Conservation (phyloP, 2,113 vertebrate genomes). For the Lanius ludovicianus region DNA sequence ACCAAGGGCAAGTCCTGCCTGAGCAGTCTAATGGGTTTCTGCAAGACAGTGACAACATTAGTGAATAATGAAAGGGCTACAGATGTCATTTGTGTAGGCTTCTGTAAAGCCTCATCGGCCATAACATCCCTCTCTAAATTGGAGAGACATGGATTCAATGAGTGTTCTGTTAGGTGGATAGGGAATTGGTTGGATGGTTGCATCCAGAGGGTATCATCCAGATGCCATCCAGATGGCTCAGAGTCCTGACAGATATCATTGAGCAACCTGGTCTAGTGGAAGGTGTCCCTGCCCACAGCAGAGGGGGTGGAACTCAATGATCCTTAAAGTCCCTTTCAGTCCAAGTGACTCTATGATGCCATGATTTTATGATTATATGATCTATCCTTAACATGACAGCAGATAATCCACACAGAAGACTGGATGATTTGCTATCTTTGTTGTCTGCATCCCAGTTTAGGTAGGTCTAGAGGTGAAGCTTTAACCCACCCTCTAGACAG, state of each 20-base stretch:
- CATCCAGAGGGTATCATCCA: neutral
- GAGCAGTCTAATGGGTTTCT: neutral
- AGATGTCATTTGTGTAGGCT: neutral
- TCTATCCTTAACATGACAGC: neutral
- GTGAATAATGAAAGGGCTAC: neutral
- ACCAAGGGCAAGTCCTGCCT: neutral
- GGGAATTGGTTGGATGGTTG: neutral
- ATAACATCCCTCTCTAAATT: neutral
- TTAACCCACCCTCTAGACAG: neutral
- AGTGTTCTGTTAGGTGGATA: neutral
- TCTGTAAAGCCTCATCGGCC: neutral
- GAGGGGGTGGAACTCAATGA: rapidly evolving
- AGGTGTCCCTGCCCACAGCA: neutral
- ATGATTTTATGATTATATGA: neutral
- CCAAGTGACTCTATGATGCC: neutral
- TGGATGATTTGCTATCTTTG: neutral
- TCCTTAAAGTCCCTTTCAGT: neutral
- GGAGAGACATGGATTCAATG: neutral
- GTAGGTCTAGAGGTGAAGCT: neutral
- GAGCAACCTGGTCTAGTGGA: neutral
- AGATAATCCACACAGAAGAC: neutral
- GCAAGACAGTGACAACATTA: no score
- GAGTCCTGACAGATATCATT: neutral
- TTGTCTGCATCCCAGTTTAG: neutral
- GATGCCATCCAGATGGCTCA: neutral